Evolutionary conservation across 2,797 vertebrate species (phyloP).

Genomic region (Enteromius afrohamiltoni): DNA sequence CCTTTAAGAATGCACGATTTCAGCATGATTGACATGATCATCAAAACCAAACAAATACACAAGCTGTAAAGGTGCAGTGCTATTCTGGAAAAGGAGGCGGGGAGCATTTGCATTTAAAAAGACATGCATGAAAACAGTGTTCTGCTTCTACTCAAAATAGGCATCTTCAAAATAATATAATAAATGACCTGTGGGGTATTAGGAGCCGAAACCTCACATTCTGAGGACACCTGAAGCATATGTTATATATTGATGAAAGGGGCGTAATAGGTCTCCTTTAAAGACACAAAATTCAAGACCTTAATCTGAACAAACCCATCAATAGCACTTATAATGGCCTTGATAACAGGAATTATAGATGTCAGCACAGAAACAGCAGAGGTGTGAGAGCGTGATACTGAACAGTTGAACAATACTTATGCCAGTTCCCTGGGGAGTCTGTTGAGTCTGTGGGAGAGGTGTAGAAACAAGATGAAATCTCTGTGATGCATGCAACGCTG

Average conservation of each 20-base stretch:
- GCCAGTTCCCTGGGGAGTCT: conserved; percentile 18
- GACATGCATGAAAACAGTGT: not conserved
- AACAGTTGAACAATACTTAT: conserved; percentile 12
- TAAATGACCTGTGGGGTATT: not conserved
- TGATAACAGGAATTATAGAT: conserved; percentile 12
- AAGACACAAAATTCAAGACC: not conserved
- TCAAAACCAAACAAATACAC: too few species aligned
- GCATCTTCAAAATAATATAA: not conserved
- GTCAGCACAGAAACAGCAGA: conserved; percentile 19
- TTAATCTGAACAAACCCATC: not conserved
- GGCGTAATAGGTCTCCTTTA: not conserved
- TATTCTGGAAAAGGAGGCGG: too few species aligned
- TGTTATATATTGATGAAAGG: not conserved
- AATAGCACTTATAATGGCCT: conserved; percentile 7
- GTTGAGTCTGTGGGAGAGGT: conserved; percentile 22
- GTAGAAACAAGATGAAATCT: conserved; percentile 40
- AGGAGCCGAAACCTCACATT: not conserved
- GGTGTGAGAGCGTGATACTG: conserved; percentile 16
- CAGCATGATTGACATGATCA: too few species aligned
- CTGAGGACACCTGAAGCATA: not conserved
- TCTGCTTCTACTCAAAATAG: not conserved
- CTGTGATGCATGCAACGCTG: conserved; percentile 8
- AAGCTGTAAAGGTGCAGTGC: too few species aligned
- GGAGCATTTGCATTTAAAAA: not conserved
- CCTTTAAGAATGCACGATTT: too few species aligned